Evolutionary conservation across 2,797 vertebrate species (phyloP).

Genomic region (Chromobotia macracanthus): DNA sequence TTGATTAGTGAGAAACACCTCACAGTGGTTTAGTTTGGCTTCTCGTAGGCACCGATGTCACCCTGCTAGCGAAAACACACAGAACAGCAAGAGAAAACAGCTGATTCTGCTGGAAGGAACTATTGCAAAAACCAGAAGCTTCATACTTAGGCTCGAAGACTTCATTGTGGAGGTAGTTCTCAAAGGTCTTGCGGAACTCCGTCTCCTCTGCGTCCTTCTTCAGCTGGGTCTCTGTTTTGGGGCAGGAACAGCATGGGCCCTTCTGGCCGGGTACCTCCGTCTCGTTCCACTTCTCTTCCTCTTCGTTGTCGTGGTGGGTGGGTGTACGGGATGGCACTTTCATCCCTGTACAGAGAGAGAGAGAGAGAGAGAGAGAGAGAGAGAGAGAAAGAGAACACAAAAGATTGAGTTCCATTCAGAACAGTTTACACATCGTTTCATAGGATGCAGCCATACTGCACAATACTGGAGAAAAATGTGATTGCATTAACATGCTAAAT

Average conservation of each 20-base stretch:
- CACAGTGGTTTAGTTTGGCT: too few species aligned
- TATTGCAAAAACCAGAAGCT: too few species aligned
- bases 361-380: not conserved
- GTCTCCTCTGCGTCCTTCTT: slow-evolving; percentile 94
- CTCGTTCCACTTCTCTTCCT: slow-evolving; percentile 82
- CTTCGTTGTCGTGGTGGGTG: slow-evolving; percentile 75
- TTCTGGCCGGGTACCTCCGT: slow-evolving; percentile 79
- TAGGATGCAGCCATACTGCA: too few species aligned
- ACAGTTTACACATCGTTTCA: too few species aligned
- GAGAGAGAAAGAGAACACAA: not conserved
- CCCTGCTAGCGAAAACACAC: too few species aligned
- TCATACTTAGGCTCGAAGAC: slow-evolving; percentile 90
- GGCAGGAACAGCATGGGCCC: slow-evolving; percentile 87
- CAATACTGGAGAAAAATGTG: too few species aligned
- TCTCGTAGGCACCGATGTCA: too few species aligned
- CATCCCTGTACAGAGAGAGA: slow-evolving; percentile 76
- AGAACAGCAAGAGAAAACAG: too few species aligned
- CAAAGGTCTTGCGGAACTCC: slow-evolving; percentile 91
- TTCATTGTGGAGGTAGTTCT: slow-evolving; percentile 96
- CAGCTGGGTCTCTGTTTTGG: slow-evolving; percentile 92
- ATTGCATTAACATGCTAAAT: too few species aligned
- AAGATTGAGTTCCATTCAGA: too few species aligned
- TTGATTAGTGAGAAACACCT: too few species aligned
- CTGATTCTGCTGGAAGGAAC: too few species aligned
- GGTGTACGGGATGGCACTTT: slow-evolving; percentile 87